A percentile compares a stretch with the other conserved stretches of the same genome.
phyloP scores from a whole-genome alignment of 2,888 invertebrate species.

The Drosophila quinaria region DNA sequence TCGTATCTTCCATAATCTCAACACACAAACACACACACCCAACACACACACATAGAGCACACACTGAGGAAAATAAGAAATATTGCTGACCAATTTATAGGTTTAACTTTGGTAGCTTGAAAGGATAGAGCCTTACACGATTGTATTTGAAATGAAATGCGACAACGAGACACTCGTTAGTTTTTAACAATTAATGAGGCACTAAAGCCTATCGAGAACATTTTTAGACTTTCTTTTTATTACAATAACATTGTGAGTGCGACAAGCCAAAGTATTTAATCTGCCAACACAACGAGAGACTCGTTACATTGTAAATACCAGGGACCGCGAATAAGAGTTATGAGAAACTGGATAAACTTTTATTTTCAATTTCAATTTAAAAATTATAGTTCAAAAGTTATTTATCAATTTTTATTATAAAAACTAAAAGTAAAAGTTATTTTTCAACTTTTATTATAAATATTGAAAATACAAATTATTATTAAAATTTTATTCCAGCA shows the following conservation, averaged over 20 bases:
- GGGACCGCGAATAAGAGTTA: too few relatives aligned
- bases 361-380: too few relatives aligned
- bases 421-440: too few relatives aligned
- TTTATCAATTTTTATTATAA: too few relatives aligned
- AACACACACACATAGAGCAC: constrained; percentile 30
- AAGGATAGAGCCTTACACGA: constrained; percentile 33
- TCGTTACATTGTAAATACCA: not conserved
- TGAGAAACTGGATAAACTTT: too few relatives aligned
- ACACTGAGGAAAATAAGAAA: constrained; percentile 9
- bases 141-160: constrained; percentile 14
- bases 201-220: not conserved
- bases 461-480: too few relatives aligned
- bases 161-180: not conserved
- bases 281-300: not conserved
- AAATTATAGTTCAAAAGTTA: too few relatives aligned
- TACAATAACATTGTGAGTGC: not conserved
- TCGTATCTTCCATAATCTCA: constrained; percentile 85
- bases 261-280: too few relatives aligned
- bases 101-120: constrained; percentile 3
- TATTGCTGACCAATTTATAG: constrained; percentile 10
- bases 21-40: constrained; percentile 31
- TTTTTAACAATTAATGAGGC: not conserved
- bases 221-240: not conserved
- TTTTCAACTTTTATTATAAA: too few relatives aligned
- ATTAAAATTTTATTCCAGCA: too few relatives aligned